Evolutionary conservation across 2,797 vertebrate genomes (phyloP).

Genomic region (Spinibarbus caldwelli): DNA sequence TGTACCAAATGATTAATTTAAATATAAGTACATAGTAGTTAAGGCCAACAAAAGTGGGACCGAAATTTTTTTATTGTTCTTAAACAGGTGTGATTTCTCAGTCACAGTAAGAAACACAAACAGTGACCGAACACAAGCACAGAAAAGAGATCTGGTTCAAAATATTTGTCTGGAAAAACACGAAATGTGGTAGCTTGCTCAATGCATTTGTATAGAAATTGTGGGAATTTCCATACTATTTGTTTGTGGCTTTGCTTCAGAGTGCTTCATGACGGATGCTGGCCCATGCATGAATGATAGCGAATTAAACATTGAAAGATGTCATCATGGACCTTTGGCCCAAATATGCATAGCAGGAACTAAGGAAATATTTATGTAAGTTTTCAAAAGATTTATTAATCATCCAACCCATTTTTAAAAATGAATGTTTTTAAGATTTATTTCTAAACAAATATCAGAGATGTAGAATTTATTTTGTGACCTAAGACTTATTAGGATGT

Average conservation of each 20-base stretch:
- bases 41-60: too few species aligned
- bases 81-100: neutral
- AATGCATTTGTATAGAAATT: slow-evolving; percentile 11
- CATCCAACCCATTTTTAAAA: neutral
- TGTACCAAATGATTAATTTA: too few species aligned
- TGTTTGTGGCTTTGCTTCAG: slow-evolving; percentile 71
- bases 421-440: neutral
- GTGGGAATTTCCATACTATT: slow-evolving; percentile 71
- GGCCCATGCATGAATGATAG: neutral
- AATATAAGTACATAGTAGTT: too few species aligned
- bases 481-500: neutral
- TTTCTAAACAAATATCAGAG: neutral
- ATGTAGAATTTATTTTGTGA: slow-evolving; percentile 4
- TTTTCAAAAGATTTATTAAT: neutral
- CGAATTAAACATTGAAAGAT: neutral
- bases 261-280: slow-evolving; percentile 29
- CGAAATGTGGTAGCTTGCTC: neutral
- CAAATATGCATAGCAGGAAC: neutral
- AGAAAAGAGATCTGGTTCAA: neutral
- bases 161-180: neutral
- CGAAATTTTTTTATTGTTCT: too few species aligned
- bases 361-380: neutral
- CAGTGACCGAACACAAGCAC: neutral
- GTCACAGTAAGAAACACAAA: neutral
- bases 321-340: neutral